Conservation (phyloP, 2,888 invertebrate genomes). For the Fabriciana adippe region DNA sequence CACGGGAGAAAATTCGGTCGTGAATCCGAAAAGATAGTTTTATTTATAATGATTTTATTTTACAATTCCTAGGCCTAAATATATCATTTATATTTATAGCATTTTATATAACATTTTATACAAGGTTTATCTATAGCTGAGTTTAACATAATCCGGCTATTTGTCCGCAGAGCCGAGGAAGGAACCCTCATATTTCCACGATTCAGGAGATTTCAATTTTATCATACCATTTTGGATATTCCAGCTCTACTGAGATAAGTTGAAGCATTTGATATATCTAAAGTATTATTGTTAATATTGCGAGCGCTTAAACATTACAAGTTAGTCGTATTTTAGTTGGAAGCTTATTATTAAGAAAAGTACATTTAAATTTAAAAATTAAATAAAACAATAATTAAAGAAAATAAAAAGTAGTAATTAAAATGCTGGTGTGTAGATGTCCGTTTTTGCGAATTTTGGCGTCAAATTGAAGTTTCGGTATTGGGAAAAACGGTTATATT, state of each 20-base stretch:
- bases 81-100: constrained; percentile 2
- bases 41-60: not conserved
- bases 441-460: too few relatives aligned
- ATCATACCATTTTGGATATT: constrained; percentile 39
- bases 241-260: constrained; percentile 28
- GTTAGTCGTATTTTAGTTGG: not conserved
- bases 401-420: too few relatives aligned
- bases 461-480: too few relatives aligned
- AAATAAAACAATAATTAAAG: not conserved
- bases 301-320: not conserved
- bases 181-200: constrained; percentile 45
- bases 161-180: constrained; percentile 41
- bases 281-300: not conserved
- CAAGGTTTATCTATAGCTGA: constrained; percentile 30
- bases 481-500: too few relatives aligned
- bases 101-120: constrained; percentile 2
- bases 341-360: not conserved
- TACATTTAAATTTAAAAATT: not conserved
- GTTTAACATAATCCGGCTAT: constrained; percentile 49
- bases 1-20: too few relatives aligned
- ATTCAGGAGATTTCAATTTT: constrained; percentile 48
- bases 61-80: not conserved
- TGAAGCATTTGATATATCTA: constrained; percentile 1
- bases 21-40: too few relatives aligned
- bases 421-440: too few relatives aligned